Conservation (phyloP, 2,888 invertebrate species). For the Deilephila porcellus region DNA sequence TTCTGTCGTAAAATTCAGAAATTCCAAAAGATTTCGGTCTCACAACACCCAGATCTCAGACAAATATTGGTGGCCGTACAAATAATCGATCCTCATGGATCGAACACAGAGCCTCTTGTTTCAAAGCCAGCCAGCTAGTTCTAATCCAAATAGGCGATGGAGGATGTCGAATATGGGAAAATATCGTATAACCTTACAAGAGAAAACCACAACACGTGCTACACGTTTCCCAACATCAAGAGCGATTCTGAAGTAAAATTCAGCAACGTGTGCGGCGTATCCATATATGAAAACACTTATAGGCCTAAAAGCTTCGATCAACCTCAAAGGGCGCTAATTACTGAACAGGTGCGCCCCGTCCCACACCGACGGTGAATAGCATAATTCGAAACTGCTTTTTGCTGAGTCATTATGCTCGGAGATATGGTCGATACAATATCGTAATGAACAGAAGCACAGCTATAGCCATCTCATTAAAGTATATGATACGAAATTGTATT, state of each 20-base stretch:
- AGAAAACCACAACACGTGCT: background rate
- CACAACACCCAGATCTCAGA: too few species aligned
- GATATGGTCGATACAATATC: background rate
- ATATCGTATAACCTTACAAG: background rate
- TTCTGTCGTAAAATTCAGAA: too few species aligned
- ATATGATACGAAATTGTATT: too few species aligned
- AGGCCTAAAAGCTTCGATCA: too few species aligned
- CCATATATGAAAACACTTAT: background rate
- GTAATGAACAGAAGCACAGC: background rate
- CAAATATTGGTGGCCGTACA: too few species aligned
- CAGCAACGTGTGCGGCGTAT: background rate
- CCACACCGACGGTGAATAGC: background rate
- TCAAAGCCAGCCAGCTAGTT: too few species aligned
- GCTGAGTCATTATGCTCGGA: background rate
- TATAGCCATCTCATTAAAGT: too few species aligned
- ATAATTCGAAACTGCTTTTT: background rate
- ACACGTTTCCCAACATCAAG: background rate
- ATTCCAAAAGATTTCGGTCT: too few species aligned
- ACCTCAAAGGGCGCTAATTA: background rate
- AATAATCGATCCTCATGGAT: too few species aligned
- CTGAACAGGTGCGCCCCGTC: background rate
- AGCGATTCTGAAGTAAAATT: background rate
- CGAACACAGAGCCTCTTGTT: too few species aligned
- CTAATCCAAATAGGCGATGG: too few species aligned
- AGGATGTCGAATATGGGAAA: too few species aligned